Conservation (phyloP, 1,140 invertebrate genomes). For the Panonychus citri region DNA sequence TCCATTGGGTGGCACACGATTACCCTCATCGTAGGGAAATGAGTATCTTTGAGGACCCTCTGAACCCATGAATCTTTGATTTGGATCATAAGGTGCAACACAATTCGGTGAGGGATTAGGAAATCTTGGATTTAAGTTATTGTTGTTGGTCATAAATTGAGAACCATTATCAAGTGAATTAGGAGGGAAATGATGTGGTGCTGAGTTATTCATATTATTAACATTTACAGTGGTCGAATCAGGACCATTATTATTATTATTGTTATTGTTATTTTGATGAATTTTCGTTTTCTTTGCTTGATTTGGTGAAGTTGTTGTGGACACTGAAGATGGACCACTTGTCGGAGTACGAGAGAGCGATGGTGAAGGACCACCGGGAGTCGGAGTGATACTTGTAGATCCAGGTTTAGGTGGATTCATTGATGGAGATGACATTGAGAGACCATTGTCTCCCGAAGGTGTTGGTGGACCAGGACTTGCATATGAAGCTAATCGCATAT, state of each 20-base stretch:
- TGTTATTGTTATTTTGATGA: neutral
- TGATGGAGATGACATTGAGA: neutral
- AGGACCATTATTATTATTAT: too few relatives aligned
- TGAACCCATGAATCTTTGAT: neutral
- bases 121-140: neutral
- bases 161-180: slow-evolving; percentile 1
- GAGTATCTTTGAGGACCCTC: neutral
- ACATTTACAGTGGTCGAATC: slow-evolving; percentile 6
- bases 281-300: neutral
- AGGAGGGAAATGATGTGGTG: neutral
- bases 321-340: neutral
- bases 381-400: neutral
- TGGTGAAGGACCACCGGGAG: neutral
- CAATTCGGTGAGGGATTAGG: neutral
- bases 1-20: too few relatives aligned
- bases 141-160: neutral
- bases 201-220: slow-evolving; percentile 11
- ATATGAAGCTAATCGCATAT: slow-evolving; percentile 23
- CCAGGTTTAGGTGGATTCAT: neutral
- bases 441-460: slow-evolving; percentile 11
- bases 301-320: neutral
- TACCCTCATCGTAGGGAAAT: neutral
- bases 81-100: neutral
- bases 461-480: slow-evolving; percentile 32
- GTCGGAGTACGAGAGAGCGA: neutral